Percentiles rank a stretch among this genome's conserved stretches.
phyloP scores from a whole-genome alignment of 2,888 invertebrate genomes.

The Clitarchus hookeri region DNA sequence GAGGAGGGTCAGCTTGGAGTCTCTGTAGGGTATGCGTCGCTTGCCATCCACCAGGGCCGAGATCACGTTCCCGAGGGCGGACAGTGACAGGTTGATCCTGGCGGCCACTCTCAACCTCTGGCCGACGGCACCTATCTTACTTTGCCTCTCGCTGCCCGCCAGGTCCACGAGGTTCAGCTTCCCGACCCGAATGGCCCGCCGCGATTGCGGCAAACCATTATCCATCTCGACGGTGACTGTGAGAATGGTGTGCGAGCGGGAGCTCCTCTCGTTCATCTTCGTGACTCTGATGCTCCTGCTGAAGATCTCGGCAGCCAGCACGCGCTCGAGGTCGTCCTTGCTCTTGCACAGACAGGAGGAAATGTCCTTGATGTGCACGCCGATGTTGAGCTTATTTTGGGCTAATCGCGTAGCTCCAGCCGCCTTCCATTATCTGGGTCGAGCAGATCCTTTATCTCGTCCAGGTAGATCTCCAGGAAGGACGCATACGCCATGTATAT shows the following conservation, averaged over 20 bases:
- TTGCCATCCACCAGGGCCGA: slow-evolving; percentile 59
- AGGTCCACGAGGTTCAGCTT: slow-evolving; percentile 63
- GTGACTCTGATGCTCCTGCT: slow-evolving; percentile 58
- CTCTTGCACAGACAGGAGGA: slow-evolving; percentile 63
- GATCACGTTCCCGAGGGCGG: no score
- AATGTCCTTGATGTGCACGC: slow-evolving; percentile 63
- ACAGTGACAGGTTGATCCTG: no score
- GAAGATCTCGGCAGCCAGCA: slow-evolving; percentile 63
- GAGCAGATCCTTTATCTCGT: slow-evolving; percentile 59
- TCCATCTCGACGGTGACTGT: slow-evolving; percentile 61
- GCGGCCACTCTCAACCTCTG: no score
- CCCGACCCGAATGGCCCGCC: slow-evolving; percentile 56
- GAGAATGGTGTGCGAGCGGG: slow-evolving; percentile 66
- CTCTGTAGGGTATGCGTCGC: slow-evolving; percentile 62
- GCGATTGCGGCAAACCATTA: neutral
- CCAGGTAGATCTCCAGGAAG: slow-evolving; percentile 65
- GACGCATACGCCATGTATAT: slow-evolving; percentile 65
- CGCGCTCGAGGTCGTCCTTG: slow-evolving; percentile 62
- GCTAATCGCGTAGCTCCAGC: slow-evolving; percentile 56
- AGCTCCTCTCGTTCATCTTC: slow-evolving; percentile 66
- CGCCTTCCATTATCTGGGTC: slow-evolving; percentile 58
- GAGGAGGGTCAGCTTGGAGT: slow-evolving; percentile 43
- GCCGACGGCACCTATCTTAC: no score
- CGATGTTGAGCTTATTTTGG: slow-evolving; percentile 59
- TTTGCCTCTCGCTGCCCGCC: no score